Evolutionary conservation across 2,797 vertebrate species (phyloP).

Genomic region (Neopelma chrysocephalum): DNA sequence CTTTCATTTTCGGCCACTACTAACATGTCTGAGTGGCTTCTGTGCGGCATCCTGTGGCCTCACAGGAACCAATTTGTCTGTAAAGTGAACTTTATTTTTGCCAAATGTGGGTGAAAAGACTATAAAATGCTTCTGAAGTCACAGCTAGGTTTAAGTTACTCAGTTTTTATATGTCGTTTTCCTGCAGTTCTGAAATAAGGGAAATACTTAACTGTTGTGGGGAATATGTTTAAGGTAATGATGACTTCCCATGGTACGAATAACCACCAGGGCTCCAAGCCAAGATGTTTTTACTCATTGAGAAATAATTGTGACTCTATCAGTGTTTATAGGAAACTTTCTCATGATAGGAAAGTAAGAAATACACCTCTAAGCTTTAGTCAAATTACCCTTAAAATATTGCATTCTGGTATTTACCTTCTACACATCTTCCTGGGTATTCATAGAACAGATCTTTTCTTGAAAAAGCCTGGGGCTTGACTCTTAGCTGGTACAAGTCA

Average conservation of each 20-base stretch:
- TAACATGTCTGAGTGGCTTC: background rate
- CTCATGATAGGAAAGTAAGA: background rate
- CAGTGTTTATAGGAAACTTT: background rate
- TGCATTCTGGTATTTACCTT: background rate
- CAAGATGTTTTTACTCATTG: slow-evolving; percentile 13
- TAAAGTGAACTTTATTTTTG: slow-evolving; percentile 1
- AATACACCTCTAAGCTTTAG: background rate
- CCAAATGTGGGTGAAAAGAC: background rate
- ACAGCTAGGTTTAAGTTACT: slow-evolving; percentile 27
- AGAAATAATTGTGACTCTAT: background rate
- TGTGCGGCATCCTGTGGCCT: slow-evolving; percentile 38
- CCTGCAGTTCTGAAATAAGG: slow-evolving; percentile 59
- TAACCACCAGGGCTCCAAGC: slow-evolving; percentile 47
- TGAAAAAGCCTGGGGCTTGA: background rate
- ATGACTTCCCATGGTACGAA: slow-evolving; percentile 50
- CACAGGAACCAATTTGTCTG: background rate
- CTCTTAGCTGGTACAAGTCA: background rate
- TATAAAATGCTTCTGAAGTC: slow-evolving; percentile 27
- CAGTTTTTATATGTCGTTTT: slow-evolving; percentile 56
- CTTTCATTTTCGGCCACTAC: background rate
- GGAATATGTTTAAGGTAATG: slow-evolving; percentile 43
- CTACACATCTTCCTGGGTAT: background rate
- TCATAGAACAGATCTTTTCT: background rate
- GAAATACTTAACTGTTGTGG: slow-evolving; percentile 57
- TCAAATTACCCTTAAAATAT: background rate